Percentiles rank a stretch among this genome's conserved stretches.
These are phyloP conservation scores for Nilaparvata lugens DNA, from an alignment of 1,140 invertebrate genomes.

Conservation along the genomic window DNA sequence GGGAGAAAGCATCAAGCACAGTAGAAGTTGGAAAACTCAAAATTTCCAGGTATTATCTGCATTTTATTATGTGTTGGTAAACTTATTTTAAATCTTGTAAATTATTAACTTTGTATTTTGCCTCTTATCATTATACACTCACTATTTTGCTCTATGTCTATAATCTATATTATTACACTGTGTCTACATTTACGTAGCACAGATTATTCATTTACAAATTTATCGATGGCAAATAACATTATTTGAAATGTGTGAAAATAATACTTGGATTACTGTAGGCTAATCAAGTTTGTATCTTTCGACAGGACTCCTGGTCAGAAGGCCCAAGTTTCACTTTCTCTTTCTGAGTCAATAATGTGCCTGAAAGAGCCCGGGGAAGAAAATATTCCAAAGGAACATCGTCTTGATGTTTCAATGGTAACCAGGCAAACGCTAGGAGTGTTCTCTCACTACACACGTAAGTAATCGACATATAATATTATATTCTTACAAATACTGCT, in stretches of 20 bases:
- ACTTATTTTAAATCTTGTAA: constrained; percentile 8
- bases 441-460: constrained; percentile 70
- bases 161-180: neutral
- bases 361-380: constrained; percentile 58
- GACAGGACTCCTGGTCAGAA: constrained; percentile 48
- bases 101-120: too few relatives aligned
- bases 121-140: too few relatives aligned
- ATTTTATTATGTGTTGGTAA: constrained; percentile 11
- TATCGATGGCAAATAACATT: too few relatives aligned
- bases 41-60: constrained; percentile 53
- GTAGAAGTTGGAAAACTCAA: constrained; percentile 70
- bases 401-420: constrained; percentile 79
- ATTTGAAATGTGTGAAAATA: neutral
- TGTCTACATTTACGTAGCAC: neutral
- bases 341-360: constrained; percentile 59
- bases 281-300: constrained; percentile 14
- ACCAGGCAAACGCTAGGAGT: constrained; percentile 80
- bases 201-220: neutral
- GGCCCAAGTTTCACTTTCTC: constrained; percentile 58
- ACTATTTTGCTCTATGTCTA: too few relatives aligned
- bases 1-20: constrained; percentile 71
- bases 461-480: too few relatives aligned
- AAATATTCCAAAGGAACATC: constrained; percentile 78
- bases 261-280: constrained; percentile 7
- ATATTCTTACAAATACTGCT: too few relatives aligned